phyloP scores from a whole-genome alignment of 2,888 invertebrate species.

The Hylaea fasciaria region DNA sequence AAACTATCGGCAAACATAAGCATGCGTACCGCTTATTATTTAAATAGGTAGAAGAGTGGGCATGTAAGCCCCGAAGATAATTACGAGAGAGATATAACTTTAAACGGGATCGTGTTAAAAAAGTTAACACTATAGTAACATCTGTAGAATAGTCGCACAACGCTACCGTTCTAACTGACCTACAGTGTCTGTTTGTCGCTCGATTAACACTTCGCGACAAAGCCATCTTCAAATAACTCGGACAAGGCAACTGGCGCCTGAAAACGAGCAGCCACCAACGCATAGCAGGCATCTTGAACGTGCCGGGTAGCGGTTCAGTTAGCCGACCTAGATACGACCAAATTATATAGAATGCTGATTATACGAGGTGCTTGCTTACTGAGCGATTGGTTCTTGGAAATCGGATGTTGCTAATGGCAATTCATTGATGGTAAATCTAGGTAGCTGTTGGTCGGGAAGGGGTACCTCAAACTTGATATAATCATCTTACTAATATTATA shows the following conservation, averaged over 20 bases:
- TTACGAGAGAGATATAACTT: no score
- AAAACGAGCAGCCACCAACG: conserved; percentile 13
- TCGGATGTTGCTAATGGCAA: background rate
- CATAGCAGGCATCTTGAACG: conserved; percentile 16
- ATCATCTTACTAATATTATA: no score
- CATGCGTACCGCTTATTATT: no score
- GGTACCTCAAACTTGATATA: no score
- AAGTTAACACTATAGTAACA: no score
- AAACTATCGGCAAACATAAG: no score
- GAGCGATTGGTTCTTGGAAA: conserved; percentile 10
- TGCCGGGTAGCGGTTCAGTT: conserved; percentile 40
- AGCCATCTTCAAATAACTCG: conserved; percentile 6
- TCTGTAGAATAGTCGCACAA: background rate
- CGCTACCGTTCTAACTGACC: conserved; percentile 37
- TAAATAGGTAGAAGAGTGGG: no score
- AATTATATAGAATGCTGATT: conserved; percentile 24
- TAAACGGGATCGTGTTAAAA: no score
- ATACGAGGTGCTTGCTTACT: background rate
- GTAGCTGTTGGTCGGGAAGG: no score
- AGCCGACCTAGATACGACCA: conserved; percentile 38
- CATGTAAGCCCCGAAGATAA: no score
- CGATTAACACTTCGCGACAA: conserved; percentile 47
- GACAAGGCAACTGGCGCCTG: conserved; percentile 22
- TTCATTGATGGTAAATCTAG: no score
- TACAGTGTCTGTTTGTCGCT: conserved; percentile 46